These are phyloP conservation scores for Junco hyemalis DNA, from an alignment of 2,113 vertebrate genomes.

Conservation along the genomic window DNA sequence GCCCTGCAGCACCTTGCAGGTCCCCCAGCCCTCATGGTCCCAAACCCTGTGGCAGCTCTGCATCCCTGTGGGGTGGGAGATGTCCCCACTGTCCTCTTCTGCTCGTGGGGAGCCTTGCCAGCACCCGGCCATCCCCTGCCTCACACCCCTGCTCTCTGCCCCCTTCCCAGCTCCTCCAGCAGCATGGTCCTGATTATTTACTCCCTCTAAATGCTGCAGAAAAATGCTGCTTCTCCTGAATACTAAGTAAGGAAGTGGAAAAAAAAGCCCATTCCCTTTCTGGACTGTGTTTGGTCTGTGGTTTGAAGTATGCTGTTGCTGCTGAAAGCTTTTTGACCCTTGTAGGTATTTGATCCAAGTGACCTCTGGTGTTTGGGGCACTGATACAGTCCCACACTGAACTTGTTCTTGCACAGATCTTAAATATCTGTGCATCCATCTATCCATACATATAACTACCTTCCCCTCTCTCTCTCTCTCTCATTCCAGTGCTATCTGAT, in stretches of 20 bases:
- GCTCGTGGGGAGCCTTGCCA: neutral
- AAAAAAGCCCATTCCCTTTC: neutral
- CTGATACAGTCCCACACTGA: neutral
- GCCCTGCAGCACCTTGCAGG: neutral
- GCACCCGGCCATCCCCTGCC: neutral
- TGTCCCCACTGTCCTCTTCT: neutral
- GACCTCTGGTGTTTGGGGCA: neutral
- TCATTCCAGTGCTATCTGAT: slow-evolving; percentile 25
- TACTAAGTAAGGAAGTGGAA: neutral
- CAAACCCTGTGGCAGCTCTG: neutral
- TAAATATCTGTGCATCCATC: neutral
- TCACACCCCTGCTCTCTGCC: slow-evolving; percentile 16
- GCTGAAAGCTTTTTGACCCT: neutral
- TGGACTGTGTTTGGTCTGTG: neutral
- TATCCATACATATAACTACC: neutral
- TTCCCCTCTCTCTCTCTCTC: neutral
- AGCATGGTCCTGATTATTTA: slow-evolving; percentile 19
- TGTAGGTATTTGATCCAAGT: neutral
- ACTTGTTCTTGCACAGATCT: neutral
- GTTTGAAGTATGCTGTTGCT: neutral
- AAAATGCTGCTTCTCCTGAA: slow-evolving; percentile 29
- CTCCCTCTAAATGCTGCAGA: slow-evolving; percentile 4
- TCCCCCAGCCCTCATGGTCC: neutral
- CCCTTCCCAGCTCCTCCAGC: slow-evolving; percentile 6
- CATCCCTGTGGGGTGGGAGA: neutral